phyloP scores from a whole-genome alignment of 1,140 invertebrate genomes.

The Piezodorus guildinii region DNA sequence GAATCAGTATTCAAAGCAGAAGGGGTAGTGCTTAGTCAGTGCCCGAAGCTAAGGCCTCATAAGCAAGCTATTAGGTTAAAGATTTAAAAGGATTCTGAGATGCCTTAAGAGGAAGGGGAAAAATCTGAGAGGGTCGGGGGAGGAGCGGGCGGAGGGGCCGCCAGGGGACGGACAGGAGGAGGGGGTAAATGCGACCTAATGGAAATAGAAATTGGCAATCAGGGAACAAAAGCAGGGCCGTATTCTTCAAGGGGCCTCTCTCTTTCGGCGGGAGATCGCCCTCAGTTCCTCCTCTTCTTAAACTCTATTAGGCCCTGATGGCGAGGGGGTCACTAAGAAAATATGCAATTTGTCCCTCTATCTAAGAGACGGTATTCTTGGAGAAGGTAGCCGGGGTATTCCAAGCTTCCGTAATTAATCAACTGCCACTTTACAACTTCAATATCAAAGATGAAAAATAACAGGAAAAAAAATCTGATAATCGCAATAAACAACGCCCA shows the following conservation, averaged over 20 bases:
- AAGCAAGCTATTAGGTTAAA: slow-evolving; percentile 16
- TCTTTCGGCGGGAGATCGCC: background rate
- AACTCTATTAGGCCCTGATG: too few relatives aligned
- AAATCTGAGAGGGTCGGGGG: background rate
- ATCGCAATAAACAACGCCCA: too few relatives aligned
- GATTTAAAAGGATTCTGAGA: slow-evolving; percentile 11
- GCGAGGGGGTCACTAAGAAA: too few relatives aligned
- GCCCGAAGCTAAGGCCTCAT: background rate
- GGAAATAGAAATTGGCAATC: slow-evolving; percentile 19
- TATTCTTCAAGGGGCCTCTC: background rate
- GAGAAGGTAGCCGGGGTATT: too few relatives aligned
- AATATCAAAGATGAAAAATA: too few relatives aligned
- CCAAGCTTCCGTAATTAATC: too few relatives aligned
- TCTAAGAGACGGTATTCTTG: too few relatives aligned
- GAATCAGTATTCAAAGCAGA: slow-evolving; percentile 13
- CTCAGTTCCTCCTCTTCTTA: too few relatives aligned
- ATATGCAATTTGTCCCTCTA: too few relatives aligned
- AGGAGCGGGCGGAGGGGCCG: background rate
- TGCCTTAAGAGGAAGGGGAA: background rate
- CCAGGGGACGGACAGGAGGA: background rate
- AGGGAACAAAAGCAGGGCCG: slow-evolving; percentile 15
- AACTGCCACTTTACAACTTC: too few relatives aligned
- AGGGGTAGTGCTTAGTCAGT: background rate
- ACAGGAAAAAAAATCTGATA: too few relatives aligned
- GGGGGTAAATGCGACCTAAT: slow-evolving; percentile 14